Conservation (phyloP, 1,140 invertebrate species). For the Drosophila erecta region DNA sequence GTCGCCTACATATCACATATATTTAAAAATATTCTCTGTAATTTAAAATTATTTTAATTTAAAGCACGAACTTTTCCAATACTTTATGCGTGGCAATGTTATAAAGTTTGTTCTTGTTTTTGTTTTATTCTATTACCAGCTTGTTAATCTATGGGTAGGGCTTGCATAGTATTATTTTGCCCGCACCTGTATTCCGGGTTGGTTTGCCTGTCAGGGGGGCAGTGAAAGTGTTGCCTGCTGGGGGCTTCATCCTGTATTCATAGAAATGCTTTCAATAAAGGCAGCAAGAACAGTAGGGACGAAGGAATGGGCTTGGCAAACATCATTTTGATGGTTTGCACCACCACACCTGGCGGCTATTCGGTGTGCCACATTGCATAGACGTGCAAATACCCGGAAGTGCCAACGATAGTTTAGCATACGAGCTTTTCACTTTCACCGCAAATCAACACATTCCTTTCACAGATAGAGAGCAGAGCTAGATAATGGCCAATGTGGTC, state of each 20-base stretch:
- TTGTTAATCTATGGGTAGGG: background rate
- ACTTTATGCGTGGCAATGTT: too few species aligned
- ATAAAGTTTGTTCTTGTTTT: background rate
- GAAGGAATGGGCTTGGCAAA: constrained; percentile 48
- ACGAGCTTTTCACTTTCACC: constrained; percentile 41
- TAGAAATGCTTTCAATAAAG: constrained; percentile 64
- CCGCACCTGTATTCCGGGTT: constrained; percentile 35
- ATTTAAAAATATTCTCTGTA: too few species aligned
- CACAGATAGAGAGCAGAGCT: background rate
- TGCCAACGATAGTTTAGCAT: constrained; percentile 42
- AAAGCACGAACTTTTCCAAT: too few species aligned
- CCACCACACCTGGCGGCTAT: constrained; percentile 44
- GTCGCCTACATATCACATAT: background rate
- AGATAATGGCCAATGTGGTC: background rate
- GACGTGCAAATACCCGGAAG: constrained; percentile 50
- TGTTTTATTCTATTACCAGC: background rate
- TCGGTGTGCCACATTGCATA: constrained; percentile 61
- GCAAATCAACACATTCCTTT: constrained; percentile 27
- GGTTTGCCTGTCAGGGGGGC: constrained; percentile 33
- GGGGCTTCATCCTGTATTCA: constrained; percentile 68
- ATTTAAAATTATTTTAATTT: too few species aligned
- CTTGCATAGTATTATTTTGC: constrained; percentile 5
- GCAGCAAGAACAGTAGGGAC: constrained; percentile 30
- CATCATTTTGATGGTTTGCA: constrained; percentile 54
- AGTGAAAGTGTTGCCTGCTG: constrained; percentile 68